Percentiles rank a stretch among this genome's conserved stretches.
These are phyloP conservation scores for Electrona antarctica DNA, from an alignment of 2,113 vertebrate genomes.

Conservation along the genomic window DNA sequence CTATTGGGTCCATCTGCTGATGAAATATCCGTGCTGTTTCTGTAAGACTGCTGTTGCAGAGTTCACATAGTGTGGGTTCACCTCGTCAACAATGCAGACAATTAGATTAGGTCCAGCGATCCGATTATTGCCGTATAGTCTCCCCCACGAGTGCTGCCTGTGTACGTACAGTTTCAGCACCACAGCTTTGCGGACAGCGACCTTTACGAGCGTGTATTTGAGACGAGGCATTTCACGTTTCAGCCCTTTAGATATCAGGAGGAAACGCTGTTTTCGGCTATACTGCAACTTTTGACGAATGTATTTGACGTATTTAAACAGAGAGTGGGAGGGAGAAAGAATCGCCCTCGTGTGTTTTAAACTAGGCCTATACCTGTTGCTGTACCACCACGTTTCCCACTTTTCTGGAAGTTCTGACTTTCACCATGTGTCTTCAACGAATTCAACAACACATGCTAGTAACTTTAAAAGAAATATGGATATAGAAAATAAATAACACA, in stretches of 20 bases:
- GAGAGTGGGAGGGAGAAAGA: neutral
- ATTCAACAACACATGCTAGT: neutral
- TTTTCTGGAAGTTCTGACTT: conserved; percentile 21
- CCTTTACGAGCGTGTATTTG: conserved; percentile 1
- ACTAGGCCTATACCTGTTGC: conserved; percentile 59
- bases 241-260: neutral
- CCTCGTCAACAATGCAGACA: neutral
- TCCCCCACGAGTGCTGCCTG: neutral
- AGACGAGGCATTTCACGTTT: neutral
- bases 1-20: conserved; percentile 23
- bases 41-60: conserved; percentile 10
- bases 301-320: neutral
- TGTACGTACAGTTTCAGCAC: conserved; percentile 38
- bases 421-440: neutral
- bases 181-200: conserved; percentile 31
- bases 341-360: conserved; percentile 4
- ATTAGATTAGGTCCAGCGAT: neutral
- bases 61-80: neutral
- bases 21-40: neutral
- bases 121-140: neutral
- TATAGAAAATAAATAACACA: neutral
- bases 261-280: conserved; percentile 4
- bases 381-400: neutral
- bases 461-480: neutral
- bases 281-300: neutral